Evolutionary conservation across 2,113 vertebrate genomes (phyloP).

Genomic region (Actenoides hombroni): DNA sequence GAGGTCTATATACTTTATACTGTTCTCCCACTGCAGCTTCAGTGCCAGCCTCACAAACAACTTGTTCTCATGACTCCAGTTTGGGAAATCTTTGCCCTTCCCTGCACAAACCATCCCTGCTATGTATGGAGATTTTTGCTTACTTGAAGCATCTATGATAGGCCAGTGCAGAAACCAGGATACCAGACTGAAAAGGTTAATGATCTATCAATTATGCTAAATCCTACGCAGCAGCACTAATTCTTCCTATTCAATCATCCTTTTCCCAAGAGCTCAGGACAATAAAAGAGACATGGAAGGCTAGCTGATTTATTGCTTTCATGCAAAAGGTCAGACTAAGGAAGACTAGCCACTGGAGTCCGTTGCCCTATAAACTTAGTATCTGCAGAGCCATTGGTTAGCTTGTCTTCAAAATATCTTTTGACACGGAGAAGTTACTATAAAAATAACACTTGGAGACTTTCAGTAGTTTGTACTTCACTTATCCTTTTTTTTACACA

Average conservation of each 20-base stretch:
- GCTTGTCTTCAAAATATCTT: not conserved
- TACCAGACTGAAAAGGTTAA: conserved; percentile 31
- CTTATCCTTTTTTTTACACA: not conserved
- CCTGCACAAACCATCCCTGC: not conserved
- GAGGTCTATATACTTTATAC: not conserved
- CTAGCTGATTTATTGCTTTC: conserved; percentile 53
- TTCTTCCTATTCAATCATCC: conserved; percentile 35
- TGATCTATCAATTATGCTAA: conserved; percentile 44
- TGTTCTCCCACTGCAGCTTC: not conserved
- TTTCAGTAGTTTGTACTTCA: not conserved
- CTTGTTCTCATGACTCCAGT: not conserved
- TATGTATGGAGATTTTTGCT: not conserved
- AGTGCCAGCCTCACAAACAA: not conserved
- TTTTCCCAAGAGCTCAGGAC: conserved; percentile 37
- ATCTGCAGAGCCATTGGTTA: not conserved
- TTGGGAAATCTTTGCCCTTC: not conserved
- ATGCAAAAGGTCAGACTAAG: conserved; percentile 41
- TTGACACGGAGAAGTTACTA: not conserved
- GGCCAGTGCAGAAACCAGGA: not conserved
- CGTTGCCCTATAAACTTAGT: not conserved
- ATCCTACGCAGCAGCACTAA: conserved; percentile 34
- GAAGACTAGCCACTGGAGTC: not conserved
- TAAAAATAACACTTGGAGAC: not conserved
- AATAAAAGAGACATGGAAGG: not conserved
- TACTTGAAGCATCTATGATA: not conserved